These are phyloP conservation scores for Pectinophora gossypiella DNA, from an alignment of 1,140 invertebrate genomes.

Conservation along the genomic window DNA sequence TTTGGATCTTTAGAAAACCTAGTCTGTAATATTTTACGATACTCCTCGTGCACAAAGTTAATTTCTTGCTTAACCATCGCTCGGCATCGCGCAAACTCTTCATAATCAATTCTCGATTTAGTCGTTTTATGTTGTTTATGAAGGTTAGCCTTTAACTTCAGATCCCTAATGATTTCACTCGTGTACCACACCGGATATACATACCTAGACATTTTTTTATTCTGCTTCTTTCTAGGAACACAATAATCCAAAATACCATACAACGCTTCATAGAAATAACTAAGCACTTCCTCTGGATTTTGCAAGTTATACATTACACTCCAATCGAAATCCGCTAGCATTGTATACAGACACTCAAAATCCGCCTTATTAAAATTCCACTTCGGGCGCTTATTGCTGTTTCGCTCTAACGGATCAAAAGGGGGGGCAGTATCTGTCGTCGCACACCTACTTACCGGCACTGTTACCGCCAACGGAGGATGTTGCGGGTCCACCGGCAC, in stretches of 20 bases:
- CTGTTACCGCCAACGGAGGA: not conserved
- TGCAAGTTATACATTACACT: not conserved
- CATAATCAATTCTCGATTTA: not conserved
- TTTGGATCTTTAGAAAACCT: not conserved
- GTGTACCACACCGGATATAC: not conserved
- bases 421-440: too few relatives aligned
- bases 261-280: not conserved
- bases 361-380: not conserved
- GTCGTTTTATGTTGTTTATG: not conserved
- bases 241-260: not conserved
- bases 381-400: not conserved
- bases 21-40: not conserved
- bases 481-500: not conserved
- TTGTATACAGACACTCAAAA: not conserved
- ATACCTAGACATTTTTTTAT: not conserved
- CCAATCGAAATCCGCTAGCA: not conserved
- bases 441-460: not conserved
- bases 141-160: not conserved
- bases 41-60: not conserved
- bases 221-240: not conserved
- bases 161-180: not conserved
- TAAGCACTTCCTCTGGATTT: not conserved
- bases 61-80: not conserved
- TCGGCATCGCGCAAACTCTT: not conserved
- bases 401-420: too few relatives aligned